These are phyloP conservation scores for Leuciscus idus DNA, from an alignment of 2,113 vertebrate species.

Conservation along the genomic window DNA sequence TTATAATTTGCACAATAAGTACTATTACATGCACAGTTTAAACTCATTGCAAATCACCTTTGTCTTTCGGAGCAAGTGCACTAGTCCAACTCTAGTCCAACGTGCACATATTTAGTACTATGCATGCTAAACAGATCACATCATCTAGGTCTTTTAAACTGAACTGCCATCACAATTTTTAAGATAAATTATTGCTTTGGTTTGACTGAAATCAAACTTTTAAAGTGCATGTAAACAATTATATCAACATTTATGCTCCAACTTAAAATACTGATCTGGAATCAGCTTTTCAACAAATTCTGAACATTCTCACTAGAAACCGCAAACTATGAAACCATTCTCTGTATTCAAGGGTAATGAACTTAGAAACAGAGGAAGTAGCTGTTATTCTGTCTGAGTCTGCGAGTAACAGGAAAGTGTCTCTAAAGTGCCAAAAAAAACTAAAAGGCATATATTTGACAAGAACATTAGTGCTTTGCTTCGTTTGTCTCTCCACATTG, in stretches of 20 bases:
- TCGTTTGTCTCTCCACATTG: no score
- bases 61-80: not conserved
- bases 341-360: not conserved
- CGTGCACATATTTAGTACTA: not conserved
- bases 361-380: not conserved
- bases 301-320: not conserved
- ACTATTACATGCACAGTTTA: not conserved
- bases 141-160: not conserved
- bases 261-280: not conserved
- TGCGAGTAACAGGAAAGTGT: no score
- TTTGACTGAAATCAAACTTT: not conserved
- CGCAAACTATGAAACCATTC: not conserved
- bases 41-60: not conserved
- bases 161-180: no score
- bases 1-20: no score
- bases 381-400: not conserved
- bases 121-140: no score
- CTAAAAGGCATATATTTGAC: not conserved
- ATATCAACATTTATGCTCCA: not conserved
- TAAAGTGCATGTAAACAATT: not conserved
- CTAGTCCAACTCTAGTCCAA: not conserved
- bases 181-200: not conserved
- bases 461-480: not conserved
- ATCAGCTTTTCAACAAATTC: not conserved
- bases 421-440: not conserved